Base-by-base conservation (phyloP, 2,113 vertebrate species). In the Potamarius usumacintae region DNA sequence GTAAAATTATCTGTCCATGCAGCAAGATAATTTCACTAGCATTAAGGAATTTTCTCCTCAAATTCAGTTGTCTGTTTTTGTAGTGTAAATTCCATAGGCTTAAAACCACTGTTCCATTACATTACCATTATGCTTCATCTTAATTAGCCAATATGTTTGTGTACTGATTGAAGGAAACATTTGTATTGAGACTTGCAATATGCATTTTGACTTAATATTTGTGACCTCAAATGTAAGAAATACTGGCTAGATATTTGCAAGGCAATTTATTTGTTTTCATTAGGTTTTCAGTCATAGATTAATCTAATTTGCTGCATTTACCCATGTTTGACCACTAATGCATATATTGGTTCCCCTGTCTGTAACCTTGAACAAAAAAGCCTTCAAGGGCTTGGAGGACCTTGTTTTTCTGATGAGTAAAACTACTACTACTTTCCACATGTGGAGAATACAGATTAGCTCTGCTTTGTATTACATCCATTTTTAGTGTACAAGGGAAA, bases 121-220 rank as follows among this genome's bases (percentile, higher is more conserved):
- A 22, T 55, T 62, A 30, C 18, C 27, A 72, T 57, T 60, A 63
- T 17, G 42, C 71, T 69, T 69, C 14, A 71, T 67, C n/a, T 42
- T 78, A 74, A 77, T 83, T 71, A 84, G 83, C 50, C 42, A 86
- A 86, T 58, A 89, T 79, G 15, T 7, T 20, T 78, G 58, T 86
- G 17, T 53, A 82, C 48, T 72, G 57, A 80, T 50, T 74, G 34
- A 74, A 34, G 55, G 22, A 42, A 52, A 48, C 55, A 60, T 60
- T 48, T 15, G 15, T 10, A 20, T 42, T 42, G 53, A 12, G 27
- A 85, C 17, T 50, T 22, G 20, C 50, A 62, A 60, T 62, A 55
- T 72, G n/a, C 8, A 83, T 15, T 5, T 30, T 48, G 60, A 17
- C 30, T 12, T 62, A 62, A 50, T 62, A 50, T 27, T 50, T 63